Base-by-base conservation (phyloP, 2,888 invertebrate genomes). In the Anaspis maculata region DNA sequence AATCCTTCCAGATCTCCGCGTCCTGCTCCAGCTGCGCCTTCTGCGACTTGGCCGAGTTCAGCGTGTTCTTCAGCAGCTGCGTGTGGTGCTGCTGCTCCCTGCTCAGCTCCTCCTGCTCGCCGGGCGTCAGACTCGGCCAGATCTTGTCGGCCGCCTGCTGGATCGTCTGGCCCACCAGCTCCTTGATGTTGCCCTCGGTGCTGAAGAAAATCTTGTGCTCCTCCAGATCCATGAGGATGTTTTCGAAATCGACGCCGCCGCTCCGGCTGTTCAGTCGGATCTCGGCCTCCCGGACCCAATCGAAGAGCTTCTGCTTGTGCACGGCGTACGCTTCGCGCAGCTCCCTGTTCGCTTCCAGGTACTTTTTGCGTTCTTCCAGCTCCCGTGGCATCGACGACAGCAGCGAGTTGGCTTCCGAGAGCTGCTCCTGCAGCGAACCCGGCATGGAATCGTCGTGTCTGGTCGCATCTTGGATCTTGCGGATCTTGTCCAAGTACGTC, bases 181-280 rank as follows among this genome's bases (percentile, higher is more conserved):
- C 85, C 37, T 83, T 79, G 57, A 87, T 83, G 13, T 77, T 74
- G 1, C 77, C 71, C 54, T 89, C 87, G 24, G 82, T 82, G 41
- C 79, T 77, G 61, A 89, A 89, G 74, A 86, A 89, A 22, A 79
- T 74, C 65, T 87, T 89, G 57, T 90, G 90, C 51, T 90, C 87
- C 56, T 89, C 86, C 13, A 94, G 69, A 54, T 90, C 87, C 4
- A 77, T 71, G 27, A 81, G 70, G 5, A 92, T 80, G 46, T 87
- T 87, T 49, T 86, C 85, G 55, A 89, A 91, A 60, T 94, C 87
- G 3, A 92, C 81, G 9, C 91, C 91, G 43, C 85, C 83, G 53
- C 84, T 83, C 42, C 82, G 79, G 54, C 82, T 78, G 41, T 79
- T 77, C 13, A 92, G 62, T 25, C 83, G 76, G 28, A 80, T 76